These are phyloP conservation scores for Podocnemis expansa DNA, from an alignment of 2,113 vertebrate species.

Conservation along the genomic window DNA sequence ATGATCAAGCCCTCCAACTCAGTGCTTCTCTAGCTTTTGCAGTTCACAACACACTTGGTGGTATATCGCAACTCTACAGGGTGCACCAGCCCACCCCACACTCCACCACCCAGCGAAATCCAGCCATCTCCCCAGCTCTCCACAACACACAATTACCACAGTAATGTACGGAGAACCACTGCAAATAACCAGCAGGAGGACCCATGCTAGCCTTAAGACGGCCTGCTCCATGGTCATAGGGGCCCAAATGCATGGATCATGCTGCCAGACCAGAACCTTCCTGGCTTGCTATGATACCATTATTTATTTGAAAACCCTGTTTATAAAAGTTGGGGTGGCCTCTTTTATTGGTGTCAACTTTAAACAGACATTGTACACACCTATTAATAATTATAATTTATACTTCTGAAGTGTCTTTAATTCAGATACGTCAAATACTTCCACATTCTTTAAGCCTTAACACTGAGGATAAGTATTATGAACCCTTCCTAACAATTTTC, in stretches of 20 bases:
- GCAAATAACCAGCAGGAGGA: too few relatives aligned
- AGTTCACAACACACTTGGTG: too few relatives aligned
- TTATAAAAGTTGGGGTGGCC: background rate
- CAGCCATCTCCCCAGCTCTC: too few relatives aligned
- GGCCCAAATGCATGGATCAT: background rate
- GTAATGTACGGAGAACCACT: too few relatives aligned
- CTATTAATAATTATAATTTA: background rate
- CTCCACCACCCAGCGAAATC: too few relatives aligned
- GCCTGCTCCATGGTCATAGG: background rate
- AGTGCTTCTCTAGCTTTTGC: too few relatives aligned
- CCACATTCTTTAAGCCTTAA: too few relatives aligned
- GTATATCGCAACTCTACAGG: too few relatives aligned
- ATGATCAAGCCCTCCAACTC: background rate
- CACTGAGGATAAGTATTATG: too few relatives aligned
- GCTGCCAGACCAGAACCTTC: background rate
- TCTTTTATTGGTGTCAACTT: background rate
- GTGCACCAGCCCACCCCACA: too few relatives aligned
- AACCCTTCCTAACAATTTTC: background rate
- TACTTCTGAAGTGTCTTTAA: background rate
- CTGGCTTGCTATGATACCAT: background rate
- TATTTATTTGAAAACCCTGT: background rate
- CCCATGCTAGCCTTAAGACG: accelerated
- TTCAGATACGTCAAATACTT: too few relatives aligned
- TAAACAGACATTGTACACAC: background rate
- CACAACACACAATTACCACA: too few relatives aligned